phyloP scores from a whole-genome alignment of 2,113 vertebrate species.

The Proterorhinus semilunaris region DNA sequence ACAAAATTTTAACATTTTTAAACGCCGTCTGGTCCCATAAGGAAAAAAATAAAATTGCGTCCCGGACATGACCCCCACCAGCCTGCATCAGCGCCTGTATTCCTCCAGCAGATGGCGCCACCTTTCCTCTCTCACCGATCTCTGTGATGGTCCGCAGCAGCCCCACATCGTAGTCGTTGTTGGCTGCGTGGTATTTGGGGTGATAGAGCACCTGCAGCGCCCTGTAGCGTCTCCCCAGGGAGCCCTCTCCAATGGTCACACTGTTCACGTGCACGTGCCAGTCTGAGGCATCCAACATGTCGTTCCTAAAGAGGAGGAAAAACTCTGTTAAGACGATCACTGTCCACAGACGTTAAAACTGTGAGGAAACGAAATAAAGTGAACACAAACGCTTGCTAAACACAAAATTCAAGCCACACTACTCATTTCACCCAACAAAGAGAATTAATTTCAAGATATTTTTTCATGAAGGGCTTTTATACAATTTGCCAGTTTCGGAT shows the following conservation, averaged over 20 bases:
- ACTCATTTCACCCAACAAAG: too few relatives aligned
- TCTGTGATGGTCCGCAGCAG: constrained; percentile 70
- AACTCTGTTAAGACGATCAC: background rate
- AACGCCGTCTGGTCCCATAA: too few relatives aligned
- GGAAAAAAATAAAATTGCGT: too few relatives aligned
- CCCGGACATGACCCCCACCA: background rate
- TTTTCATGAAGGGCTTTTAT: too few relatives aligned
- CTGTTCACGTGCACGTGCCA: constrained; percentile 74
- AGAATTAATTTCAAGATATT: too few relatives aligned
- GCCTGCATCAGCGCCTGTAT: background rate
- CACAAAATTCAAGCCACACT: background rate
- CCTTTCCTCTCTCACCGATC: constrained; percentile 58
- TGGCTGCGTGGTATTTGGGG: constrained; percentile 54
- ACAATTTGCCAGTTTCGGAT: too few relatives aligned
- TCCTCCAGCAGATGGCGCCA: background rate
- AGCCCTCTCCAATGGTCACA: constrained; percentile 41
- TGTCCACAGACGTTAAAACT: background rate
- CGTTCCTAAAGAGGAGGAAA: constrained; percentile 45
- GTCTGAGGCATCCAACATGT: constrained; percentile 58
- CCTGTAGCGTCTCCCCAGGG: constrained; percentile 61
- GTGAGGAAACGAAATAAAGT: background rate
- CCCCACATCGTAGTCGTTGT: constrained; percentile 78
- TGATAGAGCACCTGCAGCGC: constrained; percentile 64
- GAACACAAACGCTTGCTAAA: background rate
- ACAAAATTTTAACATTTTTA: too few relatives aligned